phyloP scores from a whole-genome alignment of 2,797 vertebrate species.

The Pseudomugil tenellus region DNA sequence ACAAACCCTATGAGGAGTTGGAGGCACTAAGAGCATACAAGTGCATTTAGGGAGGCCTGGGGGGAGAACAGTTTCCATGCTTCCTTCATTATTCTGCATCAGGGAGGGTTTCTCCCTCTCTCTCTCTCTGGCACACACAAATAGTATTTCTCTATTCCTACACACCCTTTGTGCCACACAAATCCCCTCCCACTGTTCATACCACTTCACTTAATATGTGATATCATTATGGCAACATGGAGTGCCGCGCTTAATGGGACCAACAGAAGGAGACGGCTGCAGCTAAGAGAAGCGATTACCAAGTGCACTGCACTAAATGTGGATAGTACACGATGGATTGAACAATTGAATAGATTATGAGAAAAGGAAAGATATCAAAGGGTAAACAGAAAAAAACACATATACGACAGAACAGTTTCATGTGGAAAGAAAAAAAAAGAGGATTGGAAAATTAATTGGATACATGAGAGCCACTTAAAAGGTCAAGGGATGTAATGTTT shows the following conservation, averaged over 20 bases:
- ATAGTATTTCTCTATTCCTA: conserved; percentile 40
- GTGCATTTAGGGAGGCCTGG: conserved; percentile 77
- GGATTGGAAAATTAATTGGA: conserved; percentile 15
- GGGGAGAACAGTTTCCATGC: conserved; percentile 70
- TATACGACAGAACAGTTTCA: conserved; percentile 12
- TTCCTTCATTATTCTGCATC: conserved; percentile 80
- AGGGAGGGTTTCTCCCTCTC: conserved; percentile 48
- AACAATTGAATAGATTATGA: conserved; percentile 39
- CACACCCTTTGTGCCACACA: conserved; percentile 28
- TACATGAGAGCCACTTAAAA: conserved; percentile 1
- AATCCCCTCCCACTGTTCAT: conserved; percentile 24
- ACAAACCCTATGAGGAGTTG: conserved; percentile 63
- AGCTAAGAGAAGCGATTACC: conserved; percentile 54
- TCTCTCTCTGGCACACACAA: conserved; percentile 28
- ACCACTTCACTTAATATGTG: conserved; percentile 75
- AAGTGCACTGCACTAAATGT: conserved; percentile 21
- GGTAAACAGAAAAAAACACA: conserved; percentile 6
- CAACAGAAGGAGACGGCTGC: conserved; percentile 56
- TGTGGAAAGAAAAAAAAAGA: not conserved
- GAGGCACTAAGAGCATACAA: conserved; percentile 77
- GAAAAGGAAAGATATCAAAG: conserved; percentile 24
- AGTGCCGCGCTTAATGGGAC: conserved; percentile 70
- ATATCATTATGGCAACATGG: conserved; percentile 73
- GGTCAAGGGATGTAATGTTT: not conserved
- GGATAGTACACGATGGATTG: conserved; percentile 12